Conservation (phyloP, 2,113 vertebrate species). For the Prunella himalayana region DNA sequence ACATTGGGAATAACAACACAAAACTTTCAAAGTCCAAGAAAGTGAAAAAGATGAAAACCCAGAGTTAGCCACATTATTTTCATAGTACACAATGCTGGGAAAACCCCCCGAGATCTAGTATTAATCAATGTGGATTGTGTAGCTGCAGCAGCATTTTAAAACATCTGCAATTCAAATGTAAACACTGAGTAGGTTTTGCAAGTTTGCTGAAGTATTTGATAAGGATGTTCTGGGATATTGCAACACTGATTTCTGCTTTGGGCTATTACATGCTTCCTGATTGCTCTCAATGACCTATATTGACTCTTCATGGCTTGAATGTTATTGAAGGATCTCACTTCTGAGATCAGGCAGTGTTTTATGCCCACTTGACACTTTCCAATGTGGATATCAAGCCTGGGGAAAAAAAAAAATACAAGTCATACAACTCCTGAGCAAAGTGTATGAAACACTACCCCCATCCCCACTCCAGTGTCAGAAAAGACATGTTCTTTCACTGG, state of each 20-base stretch:
- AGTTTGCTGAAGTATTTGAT: background rate
- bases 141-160: background rate
- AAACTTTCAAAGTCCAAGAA: background rate
- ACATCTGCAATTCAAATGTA: background rate
- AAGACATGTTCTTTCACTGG: background rate
- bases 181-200: background rate
- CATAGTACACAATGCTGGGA: background rate
- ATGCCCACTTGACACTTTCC: background rate
- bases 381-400: background rate
- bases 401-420: rapidly evolving
- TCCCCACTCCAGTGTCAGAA: rapidly evolving
- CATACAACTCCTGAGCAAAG: background rate
- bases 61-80: background rate
- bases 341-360: background rate
- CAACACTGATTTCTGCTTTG: background rate
- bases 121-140: background rate
- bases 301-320: background rate
- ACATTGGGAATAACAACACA: background rate
- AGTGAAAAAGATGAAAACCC: background rate
- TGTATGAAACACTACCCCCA: background rate
- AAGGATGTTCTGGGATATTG: background rate
- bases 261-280: background rate
- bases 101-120: background rate
- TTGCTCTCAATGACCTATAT: background rate
- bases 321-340: background rate